Base-by-base conservation (phyloP, 2,113 vertebrate species). In the Lepisosteus osseus region DNA sequence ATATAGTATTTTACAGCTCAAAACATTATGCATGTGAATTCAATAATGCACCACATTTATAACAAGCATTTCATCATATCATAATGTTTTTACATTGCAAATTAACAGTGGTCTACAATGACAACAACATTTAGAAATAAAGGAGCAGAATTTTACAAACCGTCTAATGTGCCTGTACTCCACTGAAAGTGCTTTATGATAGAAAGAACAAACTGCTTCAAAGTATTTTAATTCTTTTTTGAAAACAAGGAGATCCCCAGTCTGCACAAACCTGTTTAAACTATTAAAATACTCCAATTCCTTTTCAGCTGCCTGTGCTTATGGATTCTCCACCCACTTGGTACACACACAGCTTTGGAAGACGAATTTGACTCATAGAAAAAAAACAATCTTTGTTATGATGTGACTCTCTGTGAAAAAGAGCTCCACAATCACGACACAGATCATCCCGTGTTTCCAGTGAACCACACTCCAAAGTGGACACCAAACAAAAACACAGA, bases 321-420 rank as follows among this genome's bases (percentile, higher is more conserved):
- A 7, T 42, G 13, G 41, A 66, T 7, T 42, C 43, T 68, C 56
- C 65, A 9, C 40, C 44, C 43, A 4, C 43, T 42, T 15, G 15
- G 13, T 62, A 9, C 67, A 3, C 54, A 0, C 54, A 74, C 7
- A 75, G 51, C 59, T 51, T 51, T 17, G 72, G 14, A 7, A 54
- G 41, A 3, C 0, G 42, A 43, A 41, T 1, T 66, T 41, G 75
- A 76, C 73, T 64, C n/a, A 40, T 44, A 3, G 29, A 29, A 29
- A 12, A 72, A 74, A 69, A 73, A 3, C 43, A 43, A 61, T 63
- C 68, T 62, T 68, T 73, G 59, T 17, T 43, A 61, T 1, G 17
- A 71, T 8, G 15, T 57, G 61, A 67, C 40, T 65, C 12, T 61
- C 64, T 63, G 57, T 29, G 15, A 55, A 55, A 13, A 68, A 61